Percentiles rank a stretch among this genome's conserved stretches.
Evolutionary conservation across 37 sponge, comb jelly and placozoan genomes (phyloP).

Genomic region (Halisarca cf. caerulea): DNA sequence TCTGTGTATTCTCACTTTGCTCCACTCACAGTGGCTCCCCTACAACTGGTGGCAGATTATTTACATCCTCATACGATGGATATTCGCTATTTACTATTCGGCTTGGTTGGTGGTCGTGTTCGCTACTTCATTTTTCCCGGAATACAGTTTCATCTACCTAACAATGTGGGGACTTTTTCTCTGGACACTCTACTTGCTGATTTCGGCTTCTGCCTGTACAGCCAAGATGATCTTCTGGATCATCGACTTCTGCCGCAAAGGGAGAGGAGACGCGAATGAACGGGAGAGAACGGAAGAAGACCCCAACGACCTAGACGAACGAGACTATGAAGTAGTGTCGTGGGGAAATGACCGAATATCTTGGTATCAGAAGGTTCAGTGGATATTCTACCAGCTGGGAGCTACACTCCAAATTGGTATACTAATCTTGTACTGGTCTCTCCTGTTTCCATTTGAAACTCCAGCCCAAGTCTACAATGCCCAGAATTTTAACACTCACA

Average conservation of each 20-base stretch:
- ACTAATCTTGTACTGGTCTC: slow-evolving; percentile 51
- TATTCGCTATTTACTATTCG: slow-evolving; percentile 46
- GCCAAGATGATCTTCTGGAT: slow-evolving; percentile 17
- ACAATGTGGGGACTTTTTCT: slow-evolving; percentile 67
- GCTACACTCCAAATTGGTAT: slow-evolving; percentile 22
- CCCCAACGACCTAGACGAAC: not conserved
- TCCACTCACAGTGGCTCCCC: slow-evolving; percentile 62
- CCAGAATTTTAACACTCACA: slow-evolving; percentile 45
- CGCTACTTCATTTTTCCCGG: not conserved
- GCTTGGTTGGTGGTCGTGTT: slow-evolving; percentile 40
- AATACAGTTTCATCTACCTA: slow-evolving; percentile 55
- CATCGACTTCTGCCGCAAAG: not conserved
- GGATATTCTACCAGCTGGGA: slow-evolving; percentile 45
- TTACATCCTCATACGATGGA: slow-evolving; percentile 58
- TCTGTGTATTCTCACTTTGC: not conserved
- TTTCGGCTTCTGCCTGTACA: slow-evolving; percentile 41
- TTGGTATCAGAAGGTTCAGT: slow-evolving; percentile 80
- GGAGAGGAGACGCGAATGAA: too few species aligned
- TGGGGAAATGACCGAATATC: slow-evolving; percentile 2
- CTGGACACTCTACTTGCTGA: slow-evolving; percentile 41
- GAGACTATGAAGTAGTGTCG: not conserved
- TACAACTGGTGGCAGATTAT: slow-evolving; percentile 50
- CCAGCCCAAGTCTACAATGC: not conserved
- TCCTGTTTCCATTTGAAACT: slow-evolving; percentile 29
- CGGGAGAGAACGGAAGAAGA: too few species aligned